Evolutionary conservation across 1,140 invertebrate genomes (phyloP), one percentile per base, ranked within the genome.

Genomic region (Uloborus diversus): DNA sequence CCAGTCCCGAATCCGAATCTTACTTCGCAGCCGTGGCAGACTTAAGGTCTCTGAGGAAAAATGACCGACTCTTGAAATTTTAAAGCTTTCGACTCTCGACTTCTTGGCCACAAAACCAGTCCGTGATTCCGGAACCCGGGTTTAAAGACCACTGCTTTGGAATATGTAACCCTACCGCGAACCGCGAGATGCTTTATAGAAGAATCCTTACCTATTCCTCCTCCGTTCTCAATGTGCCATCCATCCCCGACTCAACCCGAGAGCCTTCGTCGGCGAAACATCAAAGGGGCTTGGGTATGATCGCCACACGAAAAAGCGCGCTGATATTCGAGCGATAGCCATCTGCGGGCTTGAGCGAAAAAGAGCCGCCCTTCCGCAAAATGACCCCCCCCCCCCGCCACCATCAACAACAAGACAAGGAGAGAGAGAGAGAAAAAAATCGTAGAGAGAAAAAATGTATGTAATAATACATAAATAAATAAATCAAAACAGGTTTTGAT

Each of bases 401-500:
- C 64, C 7, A 17, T 9, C 27, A 25, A 13, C 49, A 51, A 51
- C 64, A 5, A 51, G 35, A 23, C 42, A 30, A 17, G 30, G 2
- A 9, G 7, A 51, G n/a, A 25, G 4, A 4, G n/a, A 64, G 47
- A 11, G 17, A 23, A 27, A 28, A 23, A 57, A 69, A 69, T 35
- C 42, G 35, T 11, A 17, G 7, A 56, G 4, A 13, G 13, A 9
- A 11, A 14, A 14, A 30, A 7, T 17, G 20, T 27, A 20, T 47
- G 23, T 56, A 56, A 37, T 33, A 25, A n/a, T 32, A n/a, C 28
- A 42, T 28, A 59, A 57, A 59, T 42, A 71, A 71, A 71, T 71
- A 71, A 71, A 71, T 47, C 23, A 71, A 64, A 57, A 71, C 33
- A 59, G 33, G 51, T 57, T 71, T 71, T 71, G 69, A 71, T 71